Evolutionary conservation across 1,140 invertebrate species (phyloP).

Genomic region (Macrocentrus cingulum): DNA sequence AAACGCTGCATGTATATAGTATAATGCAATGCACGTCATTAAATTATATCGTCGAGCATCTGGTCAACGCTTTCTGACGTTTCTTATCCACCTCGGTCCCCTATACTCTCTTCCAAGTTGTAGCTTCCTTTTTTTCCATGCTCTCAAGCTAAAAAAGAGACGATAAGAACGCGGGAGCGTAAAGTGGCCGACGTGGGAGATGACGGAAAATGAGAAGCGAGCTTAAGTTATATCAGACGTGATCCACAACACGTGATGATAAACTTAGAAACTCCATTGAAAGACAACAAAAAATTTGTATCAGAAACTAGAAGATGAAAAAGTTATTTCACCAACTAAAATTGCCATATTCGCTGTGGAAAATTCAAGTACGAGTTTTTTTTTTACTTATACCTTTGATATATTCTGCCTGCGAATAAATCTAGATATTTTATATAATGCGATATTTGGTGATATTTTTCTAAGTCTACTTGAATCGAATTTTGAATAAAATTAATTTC

Average conservation of each 20-base stretch:
- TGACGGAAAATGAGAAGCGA: constrained; percentile 9
- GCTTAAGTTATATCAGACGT: background rate
- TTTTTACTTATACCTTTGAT: too few relatives aligned
- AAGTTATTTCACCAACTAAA: too few relatives aligned
- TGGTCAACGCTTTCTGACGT: constrained; percentile 8
- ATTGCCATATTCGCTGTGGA: too few relatives aligned
- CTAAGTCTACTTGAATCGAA: too few relatives aligned
- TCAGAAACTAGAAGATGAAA: background rate
- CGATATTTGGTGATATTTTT: too few relatives aligned
- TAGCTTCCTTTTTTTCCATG: background rate
- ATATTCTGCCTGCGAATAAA: too few relatives aligned
- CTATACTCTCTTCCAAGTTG: background rate
- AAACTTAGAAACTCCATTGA: background rate
- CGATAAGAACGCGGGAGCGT: constrained; percentile 21
- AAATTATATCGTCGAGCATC: constrained; percentile 25
- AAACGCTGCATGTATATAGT: background rate
- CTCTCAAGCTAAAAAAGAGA: constrained; percentile 6
- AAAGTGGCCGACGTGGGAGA: constrained; percentile 27
- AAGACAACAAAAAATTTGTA: background rate
- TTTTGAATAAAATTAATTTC: too few relatives aligned
- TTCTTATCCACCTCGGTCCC: constrained; percentile 15
- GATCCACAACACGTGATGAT: background rate
- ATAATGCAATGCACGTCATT: constrained; percentile 4
- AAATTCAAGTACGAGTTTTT: too few relatives aligned
- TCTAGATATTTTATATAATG: too few relatives aligned